Percentiles rank a stretch among this genome's conserved stretches.
Evolutionary conservation across 2,797 vertebrate genomes (phyloP).

Genomic region (Alectoris magna): DNA sequence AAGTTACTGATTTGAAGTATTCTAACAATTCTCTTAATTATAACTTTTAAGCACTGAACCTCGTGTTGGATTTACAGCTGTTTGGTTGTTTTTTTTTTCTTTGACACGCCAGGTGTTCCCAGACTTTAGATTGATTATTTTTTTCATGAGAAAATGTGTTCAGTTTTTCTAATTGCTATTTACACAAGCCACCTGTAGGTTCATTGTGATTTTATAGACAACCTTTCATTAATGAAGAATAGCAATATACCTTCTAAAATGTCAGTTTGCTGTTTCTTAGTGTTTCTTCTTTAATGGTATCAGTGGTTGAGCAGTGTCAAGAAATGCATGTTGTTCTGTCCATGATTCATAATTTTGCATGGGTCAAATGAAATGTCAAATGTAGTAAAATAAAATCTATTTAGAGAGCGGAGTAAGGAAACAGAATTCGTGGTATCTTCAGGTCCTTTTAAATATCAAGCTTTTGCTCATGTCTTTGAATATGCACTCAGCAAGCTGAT

Average conservation of each 20-base stretch:
- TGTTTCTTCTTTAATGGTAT: neutral
- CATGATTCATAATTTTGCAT: neutral
- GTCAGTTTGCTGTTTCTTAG: neutral
- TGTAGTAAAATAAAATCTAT: neutral
- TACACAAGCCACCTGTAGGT: neutral
- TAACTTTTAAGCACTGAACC: neutral
- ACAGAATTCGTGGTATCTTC: neutral
- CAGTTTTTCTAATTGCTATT: constrained; percentile 24
- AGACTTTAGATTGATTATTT: constrained; percentile 14
- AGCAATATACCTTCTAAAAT: neutral
- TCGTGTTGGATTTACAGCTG: neutral
- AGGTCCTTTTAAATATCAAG: neutral
- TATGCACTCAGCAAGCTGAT: neutral
- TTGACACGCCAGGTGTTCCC: neutral
- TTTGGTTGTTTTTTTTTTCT: neutral
- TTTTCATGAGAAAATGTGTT: neutral
- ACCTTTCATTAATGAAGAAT: neutral
- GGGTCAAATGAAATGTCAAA: neutral
- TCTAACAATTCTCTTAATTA: neutral
- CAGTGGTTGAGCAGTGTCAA: neutral
- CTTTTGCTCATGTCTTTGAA: neutral
- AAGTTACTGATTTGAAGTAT: neutral
- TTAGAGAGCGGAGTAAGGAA: neutral
- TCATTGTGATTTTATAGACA: neutral
- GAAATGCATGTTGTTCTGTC: neutral